Evolutionary conservation across 2,113 vertebrate species (phyloP).

Genomic region (Smithornis capensis): DNA sequence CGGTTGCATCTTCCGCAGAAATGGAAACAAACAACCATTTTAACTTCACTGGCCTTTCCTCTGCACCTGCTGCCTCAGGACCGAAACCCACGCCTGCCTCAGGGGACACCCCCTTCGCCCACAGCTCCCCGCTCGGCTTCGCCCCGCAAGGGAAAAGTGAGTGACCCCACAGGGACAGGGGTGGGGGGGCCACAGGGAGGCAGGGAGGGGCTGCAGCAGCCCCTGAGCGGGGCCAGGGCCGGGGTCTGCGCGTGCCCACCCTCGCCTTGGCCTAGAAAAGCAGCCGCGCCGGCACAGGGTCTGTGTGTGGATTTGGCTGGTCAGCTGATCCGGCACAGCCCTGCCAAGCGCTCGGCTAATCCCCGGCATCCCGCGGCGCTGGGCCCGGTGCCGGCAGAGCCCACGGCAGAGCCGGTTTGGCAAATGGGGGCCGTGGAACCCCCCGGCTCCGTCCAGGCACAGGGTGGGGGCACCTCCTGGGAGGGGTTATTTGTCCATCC

Average conservation of each 20-base stretch:
- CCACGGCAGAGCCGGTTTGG: background rate
- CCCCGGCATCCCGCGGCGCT: conserved; percentile 17
- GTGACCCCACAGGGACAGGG: background rate
- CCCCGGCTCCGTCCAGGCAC: background rate
- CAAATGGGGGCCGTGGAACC: rapidly evolving
- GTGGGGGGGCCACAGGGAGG: background rate
- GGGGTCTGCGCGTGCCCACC: background rate
- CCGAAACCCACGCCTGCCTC: conserved; percentile 89
- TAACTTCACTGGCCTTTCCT: conserved; percentile 87
- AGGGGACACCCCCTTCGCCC: conserved; percentile 91
- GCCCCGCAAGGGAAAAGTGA: conserved; percentile 92
- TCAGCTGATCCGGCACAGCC: conserved; percentile 27
- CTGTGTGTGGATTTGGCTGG: conserved; percentile 18
- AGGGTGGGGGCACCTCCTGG: background rate
- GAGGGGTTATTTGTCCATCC: rapidly evolving
- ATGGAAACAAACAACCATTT: conserved; percentile 96
- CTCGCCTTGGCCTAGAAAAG: background rate
- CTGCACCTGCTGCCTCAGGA: conserved; percentile 91
- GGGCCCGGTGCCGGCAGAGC: background rate
- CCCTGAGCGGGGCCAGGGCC: rapidly evolving
- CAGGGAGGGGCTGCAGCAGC: background rate
- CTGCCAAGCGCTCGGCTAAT: conserved; percentile 28
- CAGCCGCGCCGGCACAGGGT: background rate
- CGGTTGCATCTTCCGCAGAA: conserved; percentile 47
- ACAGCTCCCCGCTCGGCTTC: conserved; percentile 89